Base-by-base conservation (phyloP, 2,888 invertebrate species). In the Panorpa germanica region DNA sequence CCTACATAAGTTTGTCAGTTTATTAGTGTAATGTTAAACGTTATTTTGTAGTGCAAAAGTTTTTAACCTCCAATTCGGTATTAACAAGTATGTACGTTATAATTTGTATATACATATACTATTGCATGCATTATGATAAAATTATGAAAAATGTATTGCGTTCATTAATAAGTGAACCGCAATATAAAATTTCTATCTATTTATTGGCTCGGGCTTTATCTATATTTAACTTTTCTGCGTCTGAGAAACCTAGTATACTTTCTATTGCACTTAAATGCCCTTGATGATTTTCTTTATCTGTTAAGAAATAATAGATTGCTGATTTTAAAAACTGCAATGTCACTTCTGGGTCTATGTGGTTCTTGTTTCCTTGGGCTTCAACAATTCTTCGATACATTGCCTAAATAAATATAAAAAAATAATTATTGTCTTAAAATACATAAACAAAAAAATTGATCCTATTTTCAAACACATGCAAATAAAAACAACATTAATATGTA, bases 291-390 rank as follows among this genome's bases (percentile, higher is more conserved):
- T 88, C 85, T 41, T 74, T 76, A 49, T 88, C 86, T 3, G 86
- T 81, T 34, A 90, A 62, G 54, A 86, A 90, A 52, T 90, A 88
- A 52, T 85, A 90, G 45, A 90, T 70, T 31, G 90, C 88, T 36
- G 88, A 88, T 56, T 86, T 88, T 37, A 90, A 65, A 58, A 90
- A 90, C 53, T 85, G 83, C 45, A 90, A 59, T 12, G 85, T 86
- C 39, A 88, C 76, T 55, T 85, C 83, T n/a, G 88, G 83, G 57
- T 88, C 86, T 33, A 81, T 70, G 41, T 65, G 67, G 40, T 65
- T 67, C 51, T 70, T 73, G 49, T 57, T 70, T 48, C 66, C 71
- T 53, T 74, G 75, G 39, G 77, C 71, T 52, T 80, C 78, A 52
- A 80, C 63, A 46, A 82, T 64, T 49, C 78, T 75, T 45, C 77